Evolutionary conservation across 92 coral and sea anemone species (phyloP).

Genomic region (Chrysogorgia sp.): DNA sequence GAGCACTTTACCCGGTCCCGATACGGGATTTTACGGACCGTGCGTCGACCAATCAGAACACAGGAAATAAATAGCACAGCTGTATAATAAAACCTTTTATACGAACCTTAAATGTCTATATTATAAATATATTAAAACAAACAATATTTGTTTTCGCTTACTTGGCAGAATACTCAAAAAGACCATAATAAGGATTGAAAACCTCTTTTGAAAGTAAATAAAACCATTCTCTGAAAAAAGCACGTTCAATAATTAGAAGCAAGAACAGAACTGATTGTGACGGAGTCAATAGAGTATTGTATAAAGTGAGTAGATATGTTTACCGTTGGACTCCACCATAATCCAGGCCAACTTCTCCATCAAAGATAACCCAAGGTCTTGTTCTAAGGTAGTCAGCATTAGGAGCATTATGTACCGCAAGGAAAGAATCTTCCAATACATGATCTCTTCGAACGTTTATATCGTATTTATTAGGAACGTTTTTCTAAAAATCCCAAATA

Average conservation of each 20-base stretch:
- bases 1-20: too few relatives aligned
- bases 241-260: neutral
- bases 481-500: conserved; percentile 63
- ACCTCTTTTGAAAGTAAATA: conserved; percentile 94
- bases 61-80: too few relatives aligned
- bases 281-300: neutral
- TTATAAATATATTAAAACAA: too few relatives aligned
- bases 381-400: conserved; percentile 80
- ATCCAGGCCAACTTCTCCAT: conserved; percentile 96
- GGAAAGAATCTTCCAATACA: conserved; percentile 86
- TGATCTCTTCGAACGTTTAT: conserved; percentile 84
- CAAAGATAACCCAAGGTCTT: conserved; percentile 96
- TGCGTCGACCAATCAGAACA: too few relatives aligned
- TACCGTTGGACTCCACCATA: conserved; percentile 99
- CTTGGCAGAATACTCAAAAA: conserved; percentile 99
- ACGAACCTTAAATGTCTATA: neutral
- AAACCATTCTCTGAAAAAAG: conserved; percentile 85
- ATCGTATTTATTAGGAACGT: conserved; percentile 96
- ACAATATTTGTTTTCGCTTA: conserved; percentile 15
- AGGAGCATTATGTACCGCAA: conserved; percentile 80
- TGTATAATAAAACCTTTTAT: too few relatives aligned
- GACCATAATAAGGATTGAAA: conserved; percentile 95
- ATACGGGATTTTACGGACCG: too few relatives aligned
- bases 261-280: neutral
- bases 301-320: neutral